These are phyloP conservation scores for Alethe diademata DNA, from an alignment of 2,113 vertebrate species.

Conservation along the genomic window DNA sequence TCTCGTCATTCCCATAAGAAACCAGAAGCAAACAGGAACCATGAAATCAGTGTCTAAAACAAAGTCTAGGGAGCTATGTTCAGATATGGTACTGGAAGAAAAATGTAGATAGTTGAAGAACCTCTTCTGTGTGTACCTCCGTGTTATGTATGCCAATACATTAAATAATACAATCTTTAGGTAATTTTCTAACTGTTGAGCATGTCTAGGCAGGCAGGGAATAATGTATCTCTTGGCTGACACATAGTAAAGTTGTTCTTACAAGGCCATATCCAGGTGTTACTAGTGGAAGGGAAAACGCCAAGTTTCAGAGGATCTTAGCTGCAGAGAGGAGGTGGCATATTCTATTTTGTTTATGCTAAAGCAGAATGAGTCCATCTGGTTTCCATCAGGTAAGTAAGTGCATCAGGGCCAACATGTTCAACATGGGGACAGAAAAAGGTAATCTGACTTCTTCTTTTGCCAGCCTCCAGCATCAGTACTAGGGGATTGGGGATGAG, in stretches of 20 bases:
- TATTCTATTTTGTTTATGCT: neutral
- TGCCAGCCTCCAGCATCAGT: neutral
- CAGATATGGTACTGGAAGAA: neutral
- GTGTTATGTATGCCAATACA: neutral
- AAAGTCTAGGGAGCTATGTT: neutral
- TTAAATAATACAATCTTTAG: neutral
- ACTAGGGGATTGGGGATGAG: neutral
- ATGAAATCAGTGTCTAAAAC: neutral
- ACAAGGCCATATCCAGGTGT: neutral
- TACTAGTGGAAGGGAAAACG: neutral
- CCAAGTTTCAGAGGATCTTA: neutral
- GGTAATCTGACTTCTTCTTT: neutral
- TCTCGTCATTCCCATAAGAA: neutral
- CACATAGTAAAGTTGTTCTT: neutral
- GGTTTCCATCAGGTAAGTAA: neutral
- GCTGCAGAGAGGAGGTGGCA: neutral
- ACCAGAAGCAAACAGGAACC: neutral
- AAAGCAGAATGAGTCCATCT: neutral
- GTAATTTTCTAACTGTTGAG: neutral
- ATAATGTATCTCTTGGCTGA: neutral
- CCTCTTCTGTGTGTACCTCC: neutral
- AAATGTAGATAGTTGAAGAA: neutral
- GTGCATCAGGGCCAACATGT: neutral
- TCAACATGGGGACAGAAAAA: neutral
- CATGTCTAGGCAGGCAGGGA: neutral